A percentile compares a stretch with the other conserved stretches of the same genome.
phyloP scores from a whole-genome alignment of 2,113 vertebrate species.

The human (Homo sapiens) region DNA sequence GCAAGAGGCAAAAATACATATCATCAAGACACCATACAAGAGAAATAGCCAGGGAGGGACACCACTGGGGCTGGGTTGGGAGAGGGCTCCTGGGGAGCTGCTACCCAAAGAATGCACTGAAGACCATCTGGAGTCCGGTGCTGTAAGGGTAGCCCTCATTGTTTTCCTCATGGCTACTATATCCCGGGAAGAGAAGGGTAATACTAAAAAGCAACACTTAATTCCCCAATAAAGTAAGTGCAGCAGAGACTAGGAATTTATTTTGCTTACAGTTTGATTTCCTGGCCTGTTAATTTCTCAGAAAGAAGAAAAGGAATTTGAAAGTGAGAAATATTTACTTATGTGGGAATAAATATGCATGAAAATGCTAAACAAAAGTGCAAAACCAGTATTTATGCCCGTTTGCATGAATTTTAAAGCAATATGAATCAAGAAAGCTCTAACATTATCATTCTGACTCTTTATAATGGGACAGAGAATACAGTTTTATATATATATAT shows the following conservation, averaged over 20 bases:
- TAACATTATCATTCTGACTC: conserved; percentile 70
- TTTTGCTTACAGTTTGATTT: conserved; percentile 72
- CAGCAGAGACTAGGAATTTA: conserved; percentile 29
- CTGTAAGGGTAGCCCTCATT: not conserved
- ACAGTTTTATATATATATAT: conserved; percentile 74
- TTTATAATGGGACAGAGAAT: conserved; percentile 73
- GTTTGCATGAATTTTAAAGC: conserved; percentile 76
- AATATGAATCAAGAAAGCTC: conserved; percentile 80
- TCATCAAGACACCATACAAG: not conserved
- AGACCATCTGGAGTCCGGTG: not conserved
- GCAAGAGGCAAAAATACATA: not conserved
- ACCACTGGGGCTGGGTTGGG: fast-evolving
- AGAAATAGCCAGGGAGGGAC: not conserved
- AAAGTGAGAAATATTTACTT: conserved; percentile 76
- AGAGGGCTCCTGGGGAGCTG: not conserved
- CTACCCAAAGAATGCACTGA: not conserved
- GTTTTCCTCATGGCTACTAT: not conserved
- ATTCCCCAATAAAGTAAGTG: conserved; percentile 63
- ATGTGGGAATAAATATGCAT: conserved; percentile 64
- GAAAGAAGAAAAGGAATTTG: conserved; percentile 64
- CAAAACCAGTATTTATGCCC: conserved; percentile 80
- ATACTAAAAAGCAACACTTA: not conserved
- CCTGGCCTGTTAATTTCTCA: conserved; percentile 73
- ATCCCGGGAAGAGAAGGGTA: not conserved
- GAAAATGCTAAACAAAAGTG: conserved; percentile 78